These are phyloP conservation scores for Beroe ovata DNA, from an alignment of 37 sponge, comb jelly and placozoan species.

Conservation along the genomic window DNA sequence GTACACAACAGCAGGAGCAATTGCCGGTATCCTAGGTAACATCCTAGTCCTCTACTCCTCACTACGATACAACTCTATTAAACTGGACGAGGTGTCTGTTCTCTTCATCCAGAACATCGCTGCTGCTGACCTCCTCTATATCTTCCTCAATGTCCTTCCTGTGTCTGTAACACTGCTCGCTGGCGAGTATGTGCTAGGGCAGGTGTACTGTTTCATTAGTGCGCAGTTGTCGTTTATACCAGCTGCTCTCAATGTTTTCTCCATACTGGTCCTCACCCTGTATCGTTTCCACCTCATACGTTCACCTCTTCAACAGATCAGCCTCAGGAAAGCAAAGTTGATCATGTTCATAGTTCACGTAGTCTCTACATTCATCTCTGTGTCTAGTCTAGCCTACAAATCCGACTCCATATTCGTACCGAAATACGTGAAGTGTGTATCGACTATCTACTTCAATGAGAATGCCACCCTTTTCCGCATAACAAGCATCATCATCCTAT, in stretches of 20 bases:
- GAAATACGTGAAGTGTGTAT: not conserved
- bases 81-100: slow-evolving; percentile 20
- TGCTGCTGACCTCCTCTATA: slow-evolving; percentile 18
- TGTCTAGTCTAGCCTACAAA: not conserved
- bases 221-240: slow-evolving; percentile 9
- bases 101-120: slow-evolving; percentile 31
- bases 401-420: not conserved
- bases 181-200: slow-evolving; percentile 11
- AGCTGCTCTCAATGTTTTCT: not conserved
- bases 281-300: not conserved
- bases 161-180: not conserved
- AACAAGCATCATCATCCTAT: not conserved
- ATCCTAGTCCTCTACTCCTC: slow-evolving; percentile 10
- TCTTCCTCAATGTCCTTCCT: slow-evolving; percentile 21
- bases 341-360: not conserved
- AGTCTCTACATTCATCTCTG: not conserved
- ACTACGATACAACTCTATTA: slow-evolving; percentile 14
- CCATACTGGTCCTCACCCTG: not conserved
- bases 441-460: not conserved
- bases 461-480: not conserved
- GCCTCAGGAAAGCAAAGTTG: not conserved
- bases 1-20: not conserved
- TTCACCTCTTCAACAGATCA: not conserved
- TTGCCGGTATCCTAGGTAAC: slow-evolving; percentile 4
- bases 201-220: slow-evolving; percentile 29